Conservation (phyloP, 2,113 vertebrate species). For the Nibea albiflora region DNA sequence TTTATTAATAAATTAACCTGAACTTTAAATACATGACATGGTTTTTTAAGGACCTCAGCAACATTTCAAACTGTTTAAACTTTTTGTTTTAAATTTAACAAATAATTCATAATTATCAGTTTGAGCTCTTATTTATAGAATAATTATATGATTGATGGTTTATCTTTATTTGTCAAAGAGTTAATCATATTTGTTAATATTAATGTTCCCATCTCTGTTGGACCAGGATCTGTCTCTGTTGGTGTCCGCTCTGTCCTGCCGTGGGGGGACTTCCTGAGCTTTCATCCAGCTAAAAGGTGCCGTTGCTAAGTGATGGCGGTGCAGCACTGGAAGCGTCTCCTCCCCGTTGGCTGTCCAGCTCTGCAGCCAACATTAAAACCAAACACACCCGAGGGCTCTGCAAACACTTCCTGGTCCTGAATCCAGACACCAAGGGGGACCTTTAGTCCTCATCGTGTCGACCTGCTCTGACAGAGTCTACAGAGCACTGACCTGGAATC, state of each 20-base stretch:
- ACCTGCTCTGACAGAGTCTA: slow-evolving; percentile 51
- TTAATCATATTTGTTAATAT: background rate
- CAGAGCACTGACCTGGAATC: slow-evolving; percentile 46
- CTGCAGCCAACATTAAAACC: slow-evolving; percentile 48
- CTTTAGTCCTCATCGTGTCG: slow-evolving; percentile 46
- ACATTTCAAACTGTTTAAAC: background rate
- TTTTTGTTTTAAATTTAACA: background rate
- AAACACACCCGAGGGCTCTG: slow-evolving; percentile 47
- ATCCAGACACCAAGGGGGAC: slow-evolving; percentile 24
- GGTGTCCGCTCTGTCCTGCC: background rate
- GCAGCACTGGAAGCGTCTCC: slow-evolving; percentile 46
- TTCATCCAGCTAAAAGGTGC: slow-evolving; percentile 48
- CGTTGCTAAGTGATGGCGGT: slow-evolving; percentile 58
- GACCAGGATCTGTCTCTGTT: background rate
- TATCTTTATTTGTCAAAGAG: background rate
- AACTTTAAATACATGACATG: no score
- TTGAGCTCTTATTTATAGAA: no score
- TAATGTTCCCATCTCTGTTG: background rate
- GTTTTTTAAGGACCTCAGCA: background rate
- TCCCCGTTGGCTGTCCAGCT: slow-evolving; percentile 11
- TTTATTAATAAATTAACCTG: no score
- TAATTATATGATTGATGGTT: background rate
- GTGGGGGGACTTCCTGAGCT: slow-evolving; percentile 39
- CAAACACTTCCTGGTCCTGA: slow-evolving; percentile 52
- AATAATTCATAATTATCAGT: no score